Base-by-base conservation (phyloP, 2,888 invertebrate genomes). In the Acronicta psi region DNA sequence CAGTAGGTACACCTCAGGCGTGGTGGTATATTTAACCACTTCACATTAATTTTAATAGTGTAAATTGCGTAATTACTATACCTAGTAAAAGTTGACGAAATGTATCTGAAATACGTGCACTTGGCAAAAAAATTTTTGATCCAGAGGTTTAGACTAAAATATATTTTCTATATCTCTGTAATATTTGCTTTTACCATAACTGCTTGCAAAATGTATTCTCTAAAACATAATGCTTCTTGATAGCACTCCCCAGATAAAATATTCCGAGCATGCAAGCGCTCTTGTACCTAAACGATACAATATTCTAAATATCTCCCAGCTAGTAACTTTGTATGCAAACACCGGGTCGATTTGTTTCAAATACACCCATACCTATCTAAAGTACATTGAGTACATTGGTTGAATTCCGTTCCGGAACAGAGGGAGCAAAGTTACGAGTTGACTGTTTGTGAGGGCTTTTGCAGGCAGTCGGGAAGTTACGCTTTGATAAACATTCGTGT, bases 401-500 rank as follows among this genome's bases (percentile, higher is more conserved):
- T 38, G 65, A 41, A 62, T 59, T 43, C 65, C 59, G 55, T 50
- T 49, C 66, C 42, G 65, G 51, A 54, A 45, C 34, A 29, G 38
- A 16, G 44, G 25, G 72, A 53, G 34, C 46, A 49, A 70, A 59
- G 66, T 69, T 69, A 44, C 29, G 43, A 31, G 37, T 31, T 31
- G 17, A 42, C 43, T 23, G 49, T 45, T 55, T 49, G 58, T 53
- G 56, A 40, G 17, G 44, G 50, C 61, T 58, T 56, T 61, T 50
- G 46, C 51, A 44, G 16, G 3, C 46, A 42, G 37, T 23, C 37
- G 51, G 53, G 51, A 53, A 62, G 53, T 73, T 63, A 49, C 53
- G 52, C 59, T 60, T 52, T 53, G 62, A 62, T 60, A 61, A 72
- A 73, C 58, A 65, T 62, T 75, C 59, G 37, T 41, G 51, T 66